Base-by-base conservation (phyloP, 2,113 vertebrate genomes). In the Elgaria multicarinata region DNA sequence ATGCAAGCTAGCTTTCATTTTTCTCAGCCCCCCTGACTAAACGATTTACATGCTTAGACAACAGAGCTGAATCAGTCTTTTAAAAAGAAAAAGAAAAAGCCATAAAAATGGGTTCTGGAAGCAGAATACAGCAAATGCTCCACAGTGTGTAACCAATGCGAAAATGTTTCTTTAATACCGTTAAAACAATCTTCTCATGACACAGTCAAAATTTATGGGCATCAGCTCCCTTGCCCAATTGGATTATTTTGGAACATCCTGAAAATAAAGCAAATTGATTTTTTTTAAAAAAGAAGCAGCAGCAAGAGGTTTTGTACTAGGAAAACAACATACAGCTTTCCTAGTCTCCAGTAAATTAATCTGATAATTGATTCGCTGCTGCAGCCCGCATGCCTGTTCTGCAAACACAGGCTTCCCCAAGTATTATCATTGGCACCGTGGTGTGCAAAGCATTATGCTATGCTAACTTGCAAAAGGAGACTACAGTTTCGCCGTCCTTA, bases 1-100 rank as follows among this genome's bases (percentile, higher is more conserved):
- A 33, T 89, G 86, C 55, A 88, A 94, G 20, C 66, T 93, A 88
- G 79, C 92, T 93, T 95, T 94, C 87, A 90, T 94, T 93, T 91
- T 67, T 84, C 92, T 39, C 62, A 46, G 77, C 89, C 83, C 88
- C 90, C 91, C 92, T 0, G 0, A 85, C 80, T 91, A 67, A 85
- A 67, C 93, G 94, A 95, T 94, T 94, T 94, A 92, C 91, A 85
- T 31, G 89, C 81, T 82, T 83, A 88, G 78, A 80, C 81, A 46
- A 86, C 71, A 83, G 84, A 86, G 90, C 87, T 79, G 90, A 86
- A 91, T 90, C 87, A 92, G 93, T 90, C 53, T 1, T 90, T 89
- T n/a, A 24, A 90, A 72, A 87, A 86, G 71, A 67, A 10, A 24
- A 90, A 72, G 86, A 86, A 74, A 67, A 10, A 28, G 87, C 77